Base-by-base conservation (phyloP, 2,797 vertebrate species). In the Geotrypetes seraphini region DNA sequence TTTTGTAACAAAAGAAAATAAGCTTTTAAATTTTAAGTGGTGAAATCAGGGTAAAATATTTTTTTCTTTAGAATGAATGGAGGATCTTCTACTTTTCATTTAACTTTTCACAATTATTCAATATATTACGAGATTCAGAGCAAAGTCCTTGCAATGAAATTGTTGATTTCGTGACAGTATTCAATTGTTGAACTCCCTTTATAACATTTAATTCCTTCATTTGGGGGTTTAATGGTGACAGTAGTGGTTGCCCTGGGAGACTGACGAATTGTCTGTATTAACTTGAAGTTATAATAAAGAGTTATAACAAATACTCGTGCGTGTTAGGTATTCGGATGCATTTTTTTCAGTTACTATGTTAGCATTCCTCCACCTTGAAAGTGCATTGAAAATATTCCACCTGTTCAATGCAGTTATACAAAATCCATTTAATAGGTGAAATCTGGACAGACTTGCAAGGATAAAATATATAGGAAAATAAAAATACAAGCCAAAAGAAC, bases 1-100 rank as follows among this genome's bases (percentile, higher is more conserved):
- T 56, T 36, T 17, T 9, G n/a, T 10, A 34, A 36, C n/a, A n/a
- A 42, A 14, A 21, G 26, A 36, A 31, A 42, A 37, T 26, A 27
- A 9, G 5, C 4, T 36, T 52, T 36, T 33, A 26, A 20, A 47
- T 32, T 12, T 36, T 34, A 51, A 45, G 20, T 8, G 8, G 34
- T 28, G 7, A 2, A 45, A 26, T 34, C 10, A 22, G 20, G 33
- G 26, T 17, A 31, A 35, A 24, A 4, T 9, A 16, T 46, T 27
- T 26, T 50, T 56, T 7, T 30, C 23, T 55, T 36, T 33, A 3
- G 43, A 50, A 49, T 13, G 41, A 40, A 47, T 36, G 35, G 23
- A 35, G 15, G 8, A 23, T 3, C 26, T 21, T 29, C n/a, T 38
- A 5, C 26, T n/a, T n/a, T n/a, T n/a, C n/a, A n/a, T n/a, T n/a